Evolutionary conservation across 2,113 vertebrate species (phyloP).

Genomic region (Muntiacus muntjak): DNA sequence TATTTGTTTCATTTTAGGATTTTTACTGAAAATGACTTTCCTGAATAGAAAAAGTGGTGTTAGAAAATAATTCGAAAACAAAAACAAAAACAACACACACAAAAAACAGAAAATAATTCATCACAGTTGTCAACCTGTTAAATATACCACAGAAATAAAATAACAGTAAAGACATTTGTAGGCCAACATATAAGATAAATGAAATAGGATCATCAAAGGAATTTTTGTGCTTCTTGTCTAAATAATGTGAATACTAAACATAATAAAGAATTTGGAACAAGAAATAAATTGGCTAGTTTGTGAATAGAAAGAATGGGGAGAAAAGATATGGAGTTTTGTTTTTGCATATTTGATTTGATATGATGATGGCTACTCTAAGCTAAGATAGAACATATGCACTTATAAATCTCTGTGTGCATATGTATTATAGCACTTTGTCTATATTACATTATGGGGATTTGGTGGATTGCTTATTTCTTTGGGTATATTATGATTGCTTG

Average conservation of each 20-base stretch:
- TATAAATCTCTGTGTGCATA: not conserved
- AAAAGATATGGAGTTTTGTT: not conserved
- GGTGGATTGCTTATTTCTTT: not conserved
- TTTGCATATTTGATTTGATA: not conserved
- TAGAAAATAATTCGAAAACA: not conserved
- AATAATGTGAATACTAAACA: not conserved
- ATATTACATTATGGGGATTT: not conserved
- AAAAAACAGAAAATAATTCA: not conserved
- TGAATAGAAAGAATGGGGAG: not conserved
- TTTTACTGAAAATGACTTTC: not conserved
- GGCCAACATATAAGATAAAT: not conserved
- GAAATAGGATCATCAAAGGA: not conserved
- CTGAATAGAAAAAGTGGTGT: not conserved
- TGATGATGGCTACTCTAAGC: not conserved
- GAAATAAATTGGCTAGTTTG: not conserved
- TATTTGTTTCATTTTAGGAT: not conserved
- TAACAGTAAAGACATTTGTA: not conserved
- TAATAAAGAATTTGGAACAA: not conserved
- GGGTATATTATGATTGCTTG: not conserved
- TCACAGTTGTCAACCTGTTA: not conserved
- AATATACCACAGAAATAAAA: not conserved
- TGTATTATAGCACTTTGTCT: not conserved
- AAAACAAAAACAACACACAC: no score
- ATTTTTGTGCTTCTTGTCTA: not conserved
- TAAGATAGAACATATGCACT: not conserved